Percentiles rank a stretch among this genome's conserved stretches.
Conservation (phyloP, 2,113 vertebrate species). For the Campylorhamphus procurvoides region DNA sequence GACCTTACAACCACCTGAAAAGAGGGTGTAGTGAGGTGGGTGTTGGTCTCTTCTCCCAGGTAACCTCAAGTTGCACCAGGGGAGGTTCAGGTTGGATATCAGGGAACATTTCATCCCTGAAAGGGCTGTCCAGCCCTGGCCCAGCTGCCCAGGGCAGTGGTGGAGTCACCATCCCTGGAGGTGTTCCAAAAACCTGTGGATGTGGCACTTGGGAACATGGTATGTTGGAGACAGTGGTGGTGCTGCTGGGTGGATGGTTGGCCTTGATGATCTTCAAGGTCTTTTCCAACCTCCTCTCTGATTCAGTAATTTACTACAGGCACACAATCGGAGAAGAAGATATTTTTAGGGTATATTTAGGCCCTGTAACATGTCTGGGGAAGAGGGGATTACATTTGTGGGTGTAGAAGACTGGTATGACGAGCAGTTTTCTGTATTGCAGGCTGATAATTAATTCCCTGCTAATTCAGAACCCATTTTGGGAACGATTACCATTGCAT, state of each 20-base stretch:
- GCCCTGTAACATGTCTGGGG: not conserved
- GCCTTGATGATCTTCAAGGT: not conserved
- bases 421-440: not conserved
- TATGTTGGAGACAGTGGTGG: not conserved
- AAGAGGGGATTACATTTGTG: not conserved
- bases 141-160: not conserved
- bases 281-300: not conserved
- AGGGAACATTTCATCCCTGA: not conserved
- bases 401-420: rapidly evolving
- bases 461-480: not conserved
- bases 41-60: not conserved
- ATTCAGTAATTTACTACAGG: not conserved
- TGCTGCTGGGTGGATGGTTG: not conserved
- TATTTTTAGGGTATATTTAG: not conserved
- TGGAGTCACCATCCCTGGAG: not conserved
- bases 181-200: not conserved
- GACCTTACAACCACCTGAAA: not conserved
- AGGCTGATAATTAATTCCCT: not conserved
- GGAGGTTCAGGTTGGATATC: not conserved
- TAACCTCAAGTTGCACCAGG: not conserved
- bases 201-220: not conserved
- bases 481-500: not conserved
- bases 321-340: not conserved
- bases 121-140: not conserved
- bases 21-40: not conserved